Evolutionary conservation across 2,797 vertebrate genomes (phyloP).

Genomic region (Premnoplex brunnescens): DNA sequence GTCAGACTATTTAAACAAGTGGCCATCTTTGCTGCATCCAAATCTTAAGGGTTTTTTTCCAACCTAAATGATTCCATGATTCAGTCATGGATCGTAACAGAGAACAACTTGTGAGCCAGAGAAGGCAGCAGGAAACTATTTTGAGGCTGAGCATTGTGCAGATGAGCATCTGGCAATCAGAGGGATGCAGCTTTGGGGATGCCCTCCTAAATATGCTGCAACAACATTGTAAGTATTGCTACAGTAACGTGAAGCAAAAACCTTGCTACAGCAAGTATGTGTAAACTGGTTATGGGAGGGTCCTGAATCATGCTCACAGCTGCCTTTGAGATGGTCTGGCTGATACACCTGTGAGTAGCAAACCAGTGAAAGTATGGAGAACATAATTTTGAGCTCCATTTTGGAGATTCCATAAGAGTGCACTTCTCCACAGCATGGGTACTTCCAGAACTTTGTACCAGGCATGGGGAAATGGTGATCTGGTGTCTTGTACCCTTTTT

Average conservation of each 20-base stretch:
- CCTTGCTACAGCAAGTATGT: not conserved
- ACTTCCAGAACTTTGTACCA: not conserved
- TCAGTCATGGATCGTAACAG: not conserved
- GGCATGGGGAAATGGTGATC: not conserved
- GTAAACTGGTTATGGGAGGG: not conserved
- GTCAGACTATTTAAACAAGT: not conserved
- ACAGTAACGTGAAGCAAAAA: not conserved
- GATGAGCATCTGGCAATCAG: not conserved
- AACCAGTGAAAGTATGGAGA: not conserved
- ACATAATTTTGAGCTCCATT: not conserved
- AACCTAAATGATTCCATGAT: not conserved
- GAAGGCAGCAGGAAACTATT: not conserved
- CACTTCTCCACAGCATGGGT: rapidly evolving
- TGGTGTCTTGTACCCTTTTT: not conserved
- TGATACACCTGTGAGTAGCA: not conserved
- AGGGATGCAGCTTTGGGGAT: not conserved
- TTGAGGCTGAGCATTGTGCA: not conserved
- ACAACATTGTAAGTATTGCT: not conserved
- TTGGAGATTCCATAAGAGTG: not conserved
- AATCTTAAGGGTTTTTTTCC: not conserved
- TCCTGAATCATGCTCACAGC: not conserved
- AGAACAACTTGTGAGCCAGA: not conserved
- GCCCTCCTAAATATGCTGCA: not conserved
- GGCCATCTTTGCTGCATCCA: not conserved
- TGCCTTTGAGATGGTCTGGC: not conserved